Evolutionary conservation across 2,113 vertebrate genomes (phyloP), one percentile per base, ranked within the genome.

Genomic region (Pelvicachromis taeniatus): DNA sequence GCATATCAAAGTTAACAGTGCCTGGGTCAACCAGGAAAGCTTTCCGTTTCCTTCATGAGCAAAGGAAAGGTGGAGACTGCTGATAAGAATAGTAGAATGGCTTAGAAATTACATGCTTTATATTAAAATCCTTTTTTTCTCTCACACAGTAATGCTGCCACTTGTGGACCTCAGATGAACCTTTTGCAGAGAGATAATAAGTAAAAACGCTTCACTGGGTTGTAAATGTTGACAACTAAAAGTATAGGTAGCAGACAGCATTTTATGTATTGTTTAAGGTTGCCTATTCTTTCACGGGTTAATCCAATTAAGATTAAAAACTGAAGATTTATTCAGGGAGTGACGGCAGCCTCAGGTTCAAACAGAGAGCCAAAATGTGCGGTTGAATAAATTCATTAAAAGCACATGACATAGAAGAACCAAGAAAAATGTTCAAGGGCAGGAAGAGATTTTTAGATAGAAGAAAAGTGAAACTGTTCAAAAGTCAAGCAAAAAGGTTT

Each of bases 101-200:
- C 80, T 88, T 83, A 55, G 56, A 88, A 92, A 92, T 91, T 23
- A 92, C 80, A 90, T 84, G 85, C 84, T 89, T 90, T 83, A 80
- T 89, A 83, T 61, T 85, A 82, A 87, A 87, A 86, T 88, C 81
- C 81, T 53, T 89, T 35, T 53, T 81, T 77, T 48, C 78, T 88
- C 81, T 53, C 10, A n/a, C 78, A 78, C 82, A 79, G 81, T 80
- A 53, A 40, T 70, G 77, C 78, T 59, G 54, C 68, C 77, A 87
- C 73, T 85, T 78, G 48, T 80, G 29, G 88, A 81, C 90, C 86
- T 87, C 2, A 40, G 65, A 80, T 91, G 87, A 91, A 93, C 84
- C 59, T 80, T 81, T 77, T 50, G 31, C 78, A 7, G 19, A 5
- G 14, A 82, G 80, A 92, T 87, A 75, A 78, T 77, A 50, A 70